These are phyloP conservation scores for Apis cerana DNA, from an alignment of 1,140 invertebrate species.

Conservation along the genomic window DNA sequence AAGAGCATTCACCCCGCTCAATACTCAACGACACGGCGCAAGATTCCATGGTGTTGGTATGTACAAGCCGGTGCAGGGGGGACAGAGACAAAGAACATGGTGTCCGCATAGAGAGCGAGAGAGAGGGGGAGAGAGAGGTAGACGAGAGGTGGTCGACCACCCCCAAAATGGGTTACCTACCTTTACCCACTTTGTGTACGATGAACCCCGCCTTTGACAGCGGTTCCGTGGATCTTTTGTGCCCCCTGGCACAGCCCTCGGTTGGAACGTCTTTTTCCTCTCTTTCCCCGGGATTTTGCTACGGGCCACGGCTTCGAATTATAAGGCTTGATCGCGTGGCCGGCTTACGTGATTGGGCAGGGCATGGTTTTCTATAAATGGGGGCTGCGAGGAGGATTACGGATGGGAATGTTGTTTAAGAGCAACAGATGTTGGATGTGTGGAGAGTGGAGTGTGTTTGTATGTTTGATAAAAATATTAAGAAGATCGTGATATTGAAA, in stretches of 20 bases:
- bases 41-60: slow-evolving; percentile 27
- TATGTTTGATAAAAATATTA: too few relatives aligned
- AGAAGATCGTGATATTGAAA: too few relatives aligned
- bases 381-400: not conserved
- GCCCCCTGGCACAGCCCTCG: not conserved
- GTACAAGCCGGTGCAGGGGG: not conserved
- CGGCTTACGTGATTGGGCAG: not conserved
- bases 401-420: slow-evolving; percentile 4
- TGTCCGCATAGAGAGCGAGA: not conserved
- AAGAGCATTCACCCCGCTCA: slow-evolving; percentile 81
- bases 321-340: slow-evolving; percentile 14
- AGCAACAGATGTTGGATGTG: slow-evolving; percentile 38
- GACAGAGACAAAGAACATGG: not conserved
- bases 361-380: not conserved
- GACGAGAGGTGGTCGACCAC: slow-evolving; percentile 58
- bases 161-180: slow-evolving; percentile 72
- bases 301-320: slow-evolving; percentile 14
- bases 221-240: slow-evolving; percentile 14
- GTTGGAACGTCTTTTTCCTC: not conserved
- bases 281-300: slow-evolving; percentile 1
- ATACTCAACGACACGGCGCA: slow-evolving; percentile 70
- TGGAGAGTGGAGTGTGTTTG: not conserved
- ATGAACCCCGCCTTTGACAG: slow-evolving; percentile 53
- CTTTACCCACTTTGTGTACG: slow-evolving; percentile 59
- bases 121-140: not conserved